Evolutionary conservation across 92 coral and sea anemone species (phyloP), one percentile per base, ranked within the genome.

Genomic region (Virgularia gustaviana): DNA sequence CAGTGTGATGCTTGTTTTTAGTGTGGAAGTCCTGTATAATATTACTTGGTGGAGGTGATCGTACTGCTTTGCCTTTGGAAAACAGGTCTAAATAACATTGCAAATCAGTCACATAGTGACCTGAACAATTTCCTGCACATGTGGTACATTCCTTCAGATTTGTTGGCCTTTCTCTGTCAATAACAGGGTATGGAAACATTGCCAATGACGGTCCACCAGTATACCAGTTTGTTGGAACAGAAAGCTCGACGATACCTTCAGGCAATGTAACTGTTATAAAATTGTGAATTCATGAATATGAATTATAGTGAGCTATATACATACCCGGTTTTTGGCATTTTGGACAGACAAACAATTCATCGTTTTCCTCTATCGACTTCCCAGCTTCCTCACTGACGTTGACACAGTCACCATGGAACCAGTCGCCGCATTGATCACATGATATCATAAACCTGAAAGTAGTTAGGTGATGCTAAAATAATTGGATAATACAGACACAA

Each of bases 41-140:
- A 36, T 36, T 75, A 65, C 68, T 77, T 29, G 83, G 77, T 22
- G 83, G 77, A 12, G 63, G 64, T 42, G 79, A 79, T 37, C 73
- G 32, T n/a, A 79, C 22, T 35, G 84, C 84, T 49, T 71, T 79
- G 27, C 73, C 79, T 61, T 79, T 71, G 44, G 84, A 79, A 62
- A 70, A 71, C 1, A 79, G 84, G 34, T 1, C 42, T 55, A 79
- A 24, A 45, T 70, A 79, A 53, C 51, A 28, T 70, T 52, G 34
- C 34, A 71, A 66, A 24, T 78, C 83, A 30, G 83, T 55, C 36
- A 78, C 34, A 70, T 67, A 77, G 55, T 78, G 82, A 9, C 82
- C 82, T 23, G 49, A 78, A 54, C 76, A 78, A n/a, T 57, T 37
- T 37, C 45, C 57, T 25, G 58, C 76, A 36, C 83, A 78, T 16